These are phyloP conservation scores for Coregonus ussuriensis DNA, from an alignment of 2,797 vertebrate genomes.

Conservation along the genomic window DNA sequence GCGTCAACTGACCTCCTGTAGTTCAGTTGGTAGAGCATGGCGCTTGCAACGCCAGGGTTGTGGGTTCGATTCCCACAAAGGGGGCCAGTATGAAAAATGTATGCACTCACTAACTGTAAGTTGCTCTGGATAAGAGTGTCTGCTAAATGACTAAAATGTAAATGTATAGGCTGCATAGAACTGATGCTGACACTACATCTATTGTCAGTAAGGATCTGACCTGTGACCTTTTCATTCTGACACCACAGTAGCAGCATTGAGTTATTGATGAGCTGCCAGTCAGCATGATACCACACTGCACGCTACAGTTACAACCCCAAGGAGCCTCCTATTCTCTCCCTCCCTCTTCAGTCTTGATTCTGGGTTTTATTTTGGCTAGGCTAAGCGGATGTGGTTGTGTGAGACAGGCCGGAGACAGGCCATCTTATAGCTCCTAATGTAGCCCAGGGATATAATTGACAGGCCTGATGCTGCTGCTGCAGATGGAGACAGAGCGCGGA, in stretches of 20 bases:
- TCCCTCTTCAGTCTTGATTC: slow-evolving; percentile 6
- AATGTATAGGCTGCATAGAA: background rate
- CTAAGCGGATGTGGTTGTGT: slow-evolving; percentile 29
- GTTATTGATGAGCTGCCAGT: slow-evolving; percentile 55
- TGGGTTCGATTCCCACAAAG: no score
- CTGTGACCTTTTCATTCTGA: slow-evolving; percentile 45
- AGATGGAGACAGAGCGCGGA: slow-evolving; percentile 20
- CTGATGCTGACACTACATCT: background rate
- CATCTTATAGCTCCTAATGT: slow-evolving; percentile 19
- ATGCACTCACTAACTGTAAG: no score
- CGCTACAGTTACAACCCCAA: slow-evolving; percentile 15
- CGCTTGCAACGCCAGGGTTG: no score
- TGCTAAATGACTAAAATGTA: no score
- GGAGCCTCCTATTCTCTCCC: slow-evolving; percentile 7
- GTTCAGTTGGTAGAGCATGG: no score
- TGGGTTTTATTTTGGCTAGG: slow-evolving; percentile 49
- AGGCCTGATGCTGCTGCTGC: slow-evolving; percentile 47
- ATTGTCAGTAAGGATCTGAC: slow-evolving; percentile 22
- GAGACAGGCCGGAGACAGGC: slow-evolving; percentile 31
- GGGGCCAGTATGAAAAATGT: no score
- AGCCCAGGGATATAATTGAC: slow-evolving; percentile 49
- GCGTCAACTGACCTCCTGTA: no score
- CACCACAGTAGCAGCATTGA: slow-evolving; percentile 26
- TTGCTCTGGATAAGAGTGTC: no score
- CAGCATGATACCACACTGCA: slow-evolving; percentile 32